Percentiles rank a stretch among this genome's conserved stretches.
These are phyloP conservation scores for Trachops cirrhosus DNA, from an alignment of 2,797 vertebrate genomes.

Conservation along the genomic window DNA sequence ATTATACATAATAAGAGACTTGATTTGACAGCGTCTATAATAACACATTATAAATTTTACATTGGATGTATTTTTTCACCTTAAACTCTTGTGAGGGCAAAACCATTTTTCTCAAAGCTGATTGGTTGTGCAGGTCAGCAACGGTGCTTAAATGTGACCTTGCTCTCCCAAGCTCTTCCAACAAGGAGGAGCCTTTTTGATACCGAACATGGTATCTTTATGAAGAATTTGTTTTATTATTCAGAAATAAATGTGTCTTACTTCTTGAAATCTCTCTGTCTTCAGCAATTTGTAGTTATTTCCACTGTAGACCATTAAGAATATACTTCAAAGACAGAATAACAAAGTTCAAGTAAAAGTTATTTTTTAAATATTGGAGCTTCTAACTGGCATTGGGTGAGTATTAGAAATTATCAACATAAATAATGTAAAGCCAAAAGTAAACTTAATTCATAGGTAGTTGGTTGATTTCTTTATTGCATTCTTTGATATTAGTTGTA, in stretches of 20 bases:
- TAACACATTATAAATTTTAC: conserved; percentile 70
- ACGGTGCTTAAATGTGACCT: conserved; percentile 74
- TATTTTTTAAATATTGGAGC: conserved; percentile 58
- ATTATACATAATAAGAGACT: conserved; percentile 79
- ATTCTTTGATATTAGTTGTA: conserved; percentile 11
- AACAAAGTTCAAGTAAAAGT: conserved; percentile 57
- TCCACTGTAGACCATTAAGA: conserved; percentile 57
- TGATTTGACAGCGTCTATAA: conserved; percentile 73
- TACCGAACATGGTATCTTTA: conserved; percentile 48
- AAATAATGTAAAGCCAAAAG: conserved; percentile 27
- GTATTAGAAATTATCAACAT: conserved; percentile 64
- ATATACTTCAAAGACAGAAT: conserved; percentile 55
- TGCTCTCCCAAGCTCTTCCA: conserved; percentile 56
- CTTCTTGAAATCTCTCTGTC: conserved; percentile 56
- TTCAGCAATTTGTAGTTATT: conserved; percentile 62
- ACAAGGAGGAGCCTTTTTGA: conserved; percentile 60
- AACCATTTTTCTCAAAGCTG: conserved; percentile 66
- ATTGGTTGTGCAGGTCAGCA: conserved; percentile 68
- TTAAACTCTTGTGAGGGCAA: conserved; percentile 71
- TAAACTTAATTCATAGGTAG: conserved; percentile 16
- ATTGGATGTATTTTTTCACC: conserved; percentile 38
- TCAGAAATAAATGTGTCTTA: conserved; percentile 71
- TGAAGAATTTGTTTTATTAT: conserved; percentile 66
- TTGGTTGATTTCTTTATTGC: conserved; percentile 21
- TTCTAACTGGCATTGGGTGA: conserved; percentile 68